Evolutionary conservation across 2,113 vertebrate genomes (phyloP), one percentile per base, ranked within the genome.

Genomic region (Equus quagga): DNA sequence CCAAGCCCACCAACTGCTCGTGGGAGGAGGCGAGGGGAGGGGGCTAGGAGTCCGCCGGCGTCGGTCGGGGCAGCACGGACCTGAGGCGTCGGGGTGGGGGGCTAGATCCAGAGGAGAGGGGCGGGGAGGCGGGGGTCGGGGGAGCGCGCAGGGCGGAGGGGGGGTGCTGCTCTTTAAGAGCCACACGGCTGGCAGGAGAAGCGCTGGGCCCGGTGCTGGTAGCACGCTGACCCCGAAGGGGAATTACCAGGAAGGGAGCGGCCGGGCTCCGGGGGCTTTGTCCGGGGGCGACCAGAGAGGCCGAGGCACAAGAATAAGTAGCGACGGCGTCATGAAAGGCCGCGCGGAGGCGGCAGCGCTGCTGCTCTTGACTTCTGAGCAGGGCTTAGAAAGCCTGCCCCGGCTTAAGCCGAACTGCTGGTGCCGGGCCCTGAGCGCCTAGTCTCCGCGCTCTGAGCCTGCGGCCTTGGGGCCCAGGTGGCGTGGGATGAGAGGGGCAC

Each of bases 331-430:
- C 98, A 96, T 98, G 98, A 99, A 98, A 99, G 98, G 98, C 99
- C 96, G 96, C 94, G 73, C 95, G 94, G 97, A 98, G 98, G 98
- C 98, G 97, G 98, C 98, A 92, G 98, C 95, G 93, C 98, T 97
- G 98, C 98, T 98, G 98, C 98, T 99, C 98, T 99, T 99, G 98
- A 99, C 98, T 99, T 99, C 98, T 98, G 98, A 98, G 98, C 98
- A 97, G 98, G 96, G 97, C 96, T 98, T 97, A 98, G 98, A 97
- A 98, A 98, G 97, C 97, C 98, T 96, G 98, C 97, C 97, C 94
- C 88, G 62, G 98, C 98, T 98, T 98, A 98, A 98, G 96, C 91
- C 82, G 95, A 95, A 91, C 98, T 96, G 97, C 98, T 94, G 87
- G 96, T 49, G 76, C 89, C 80, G 96, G 97, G 97, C 98, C 98